Evolutionary conservation across 2,797 vertebrate genomes (phyloP), one percentile per base, ranked within the genome.

Genomic region (Catostomus latipinnis): DNA sequence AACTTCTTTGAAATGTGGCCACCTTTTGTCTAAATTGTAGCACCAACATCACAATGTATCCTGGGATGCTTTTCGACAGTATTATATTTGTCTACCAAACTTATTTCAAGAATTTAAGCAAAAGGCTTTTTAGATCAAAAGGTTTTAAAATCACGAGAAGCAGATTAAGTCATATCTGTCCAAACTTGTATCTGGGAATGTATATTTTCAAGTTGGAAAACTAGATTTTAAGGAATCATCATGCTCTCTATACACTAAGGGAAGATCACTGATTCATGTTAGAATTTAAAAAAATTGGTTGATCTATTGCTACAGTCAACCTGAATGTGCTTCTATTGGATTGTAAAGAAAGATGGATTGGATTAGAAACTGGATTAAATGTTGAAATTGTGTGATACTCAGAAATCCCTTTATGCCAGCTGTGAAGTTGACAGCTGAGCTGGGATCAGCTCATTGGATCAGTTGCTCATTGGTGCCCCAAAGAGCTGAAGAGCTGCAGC

Each of bases 291-390:
- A 45, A 13, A 34, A 54, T 61, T 34, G 34, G 67, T 78, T 69
- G 75, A 16, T 79, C 60, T 63, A 34, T 69, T 72, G 73, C 62
- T 12, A 12, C 45, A 61, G 74, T 86, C 76, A 78, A 78, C 65
- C 71, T 86, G 58, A 16, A 52, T 50, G 76, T 78, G 22, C 74
- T 56, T 77, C 74, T 70, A 71, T 67, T 70, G 78, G 63, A 80
- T 78, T 13, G 76, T 72, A 74, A 73, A 78, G 78, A 50, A 71
- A 79, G 74, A 68, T 76, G 83, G 80, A 86, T 88, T 84, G 86
- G 84, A 87, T 88, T 86, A 88, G 79, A 67, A 67, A 76, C 57
- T 69, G 84, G 83, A 85, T 85, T 87, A 87, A 78, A 85, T 82
- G 73, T 67, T 74, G 54, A 81, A 87, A 81, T 82, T 78, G 81